Evolutionary conservation across 2,113 vertebrate genomes (phyloP).

Genomic region (Phrynosoma platyrhinos): DNA sequence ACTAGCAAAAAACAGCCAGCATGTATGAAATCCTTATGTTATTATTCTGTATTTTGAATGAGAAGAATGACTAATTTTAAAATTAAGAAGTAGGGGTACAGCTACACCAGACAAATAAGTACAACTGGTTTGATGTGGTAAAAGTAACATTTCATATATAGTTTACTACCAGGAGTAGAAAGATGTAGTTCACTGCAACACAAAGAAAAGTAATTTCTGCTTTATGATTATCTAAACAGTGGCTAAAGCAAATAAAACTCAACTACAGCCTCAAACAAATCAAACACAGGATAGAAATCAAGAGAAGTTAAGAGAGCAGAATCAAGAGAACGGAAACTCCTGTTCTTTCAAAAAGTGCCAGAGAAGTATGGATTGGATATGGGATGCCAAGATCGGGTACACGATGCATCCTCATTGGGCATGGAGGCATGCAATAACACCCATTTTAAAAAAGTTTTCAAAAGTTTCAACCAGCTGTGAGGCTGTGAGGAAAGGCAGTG

Average conservation of each 20-base stretch:
- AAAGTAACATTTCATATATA: too few relatives aligned
- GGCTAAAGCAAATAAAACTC: neutral
- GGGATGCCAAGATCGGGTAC: too few relatives aligned
- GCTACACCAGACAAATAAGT: too few relatives aligned
- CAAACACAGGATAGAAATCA: neutral
- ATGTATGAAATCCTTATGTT: slow-evolving; percentile 10
- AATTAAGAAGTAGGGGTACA: fast-evolving
- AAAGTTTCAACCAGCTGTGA: too few relatives aligned
- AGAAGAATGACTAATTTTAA: neutral
- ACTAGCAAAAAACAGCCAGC: neutral
- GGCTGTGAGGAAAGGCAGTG: too few relatives aligned
- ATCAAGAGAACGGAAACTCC: too few relatives aligned
- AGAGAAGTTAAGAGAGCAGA: too few relatives aligned
- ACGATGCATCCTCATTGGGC: too few relatives aligned
- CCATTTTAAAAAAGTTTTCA: too few relatives aligned
- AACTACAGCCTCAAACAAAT: neutral
- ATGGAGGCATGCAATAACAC: too few relatives aligned
- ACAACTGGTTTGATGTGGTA: neutral
- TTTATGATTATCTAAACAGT: neutral
- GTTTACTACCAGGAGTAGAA: neutral
- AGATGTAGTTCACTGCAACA: neutral
- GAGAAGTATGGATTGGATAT: too few relatives aligned
- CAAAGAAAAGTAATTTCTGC: neutral
- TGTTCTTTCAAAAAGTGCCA: too few relatives aligned
- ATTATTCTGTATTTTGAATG: fast-evolving